phyloP scores from a whole-genome alignment of 2,888 invertebrate species.

The Plebejus melissa region DNA sequence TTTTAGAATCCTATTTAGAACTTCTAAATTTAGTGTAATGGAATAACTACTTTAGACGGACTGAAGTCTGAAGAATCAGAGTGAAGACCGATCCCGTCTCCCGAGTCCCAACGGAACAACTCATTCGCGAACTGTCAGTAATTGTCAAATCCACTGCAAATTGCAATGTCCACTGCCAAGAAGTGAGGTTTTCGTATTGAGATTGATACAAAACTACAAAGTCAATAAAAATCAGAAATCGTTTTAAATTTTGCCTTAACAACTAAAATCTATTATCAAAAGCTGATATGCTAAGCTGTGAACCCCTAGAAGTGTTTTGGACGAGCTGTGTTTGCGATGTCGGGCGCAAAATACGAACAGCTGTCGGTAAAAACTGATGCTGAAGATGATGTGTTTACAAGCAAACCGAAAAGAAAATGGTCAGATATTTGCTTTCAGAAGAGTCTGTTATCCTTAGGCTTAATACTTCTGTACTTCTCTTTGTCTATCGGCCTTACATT shows the following conservation, averaged over 20 bases:
- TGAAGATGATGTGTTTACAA: conserved; percentile 62
- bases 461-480: conserved; percentile 91
- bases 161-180: neutral
- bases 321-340: conserved; percentile 53
- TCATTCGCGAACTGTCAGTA: too few relatives aligned
- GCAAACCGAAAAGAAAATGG: conserved; percentile 60
- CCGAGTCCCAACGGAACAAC: too few relatives aligned
- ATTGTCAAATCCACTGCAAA: too few relatives aligned
- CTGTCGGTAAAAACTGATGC: conserved; percentile 63
- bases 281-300: conserved; percentile 56
- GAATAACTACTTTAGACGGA: too few relatives aligned
- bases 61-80: too few relatives aligned
- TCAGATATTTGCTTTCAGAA: conserved; percentile 64
- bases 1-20: too few relatives aligned
- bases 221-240: neutral
- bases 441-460: conserved; percentile 59
- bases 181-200: neutral
- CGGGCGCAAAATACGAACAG: conserved; percentile 71
- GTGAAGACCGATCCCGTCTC: too few relatives aligned
- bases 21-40: too few relatives aligned
- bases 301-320: conserved; percentile 40
- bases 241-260: neutral
- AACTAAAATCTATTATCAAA: conserved; percentile 9
- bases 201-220: neutral
- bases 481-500: conserved; percentile 97